Base-by-base conservation (phyloP, 2,888 invertebrate species). In the Caenorhabditis angaria region DNA sequence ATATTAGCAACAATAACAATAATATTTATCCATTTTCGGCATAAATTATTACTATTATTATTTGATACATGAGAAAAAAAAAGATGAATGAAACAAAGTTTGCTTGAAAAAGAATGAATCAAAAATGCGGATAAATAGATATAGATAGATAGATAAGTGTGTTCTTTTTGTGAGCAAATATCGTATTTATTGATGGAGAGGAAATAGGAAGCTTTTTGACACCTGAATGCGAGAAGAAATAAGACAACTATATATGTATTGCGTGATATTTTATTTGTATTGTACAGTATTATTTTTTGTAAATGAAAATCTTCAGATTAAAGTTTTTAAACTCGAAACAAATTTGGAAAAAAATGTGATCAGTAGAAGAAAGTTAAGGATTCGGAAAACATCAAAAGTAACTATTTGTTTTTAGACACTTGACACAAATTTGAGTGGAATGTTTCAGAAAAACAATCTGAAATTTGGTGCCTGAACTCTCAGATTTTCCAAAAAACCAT, bases 131-230 rank as follows among this genome's bases (percentile, higher is more conserved):
- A 41, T 18, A 32, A 41, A 41, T 41, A 3, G 41, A 14, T 12
- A 41, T 41, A 41, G 18, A 41, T 41, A 41, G 41, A 41, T 41
- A 41, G 41, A 41, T 41, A 41, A 41, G 41, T 41, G 41, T 41
- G 41, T 41, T 41, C 41, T 41, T 41, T 41, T 41, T 6, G 41
- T 41, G 41, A 41, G 41, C 41, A 41, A 41, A 41, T 41, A 41
- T n/a, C n/a, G 18, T 41, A 41, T 41, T 41, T 41, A 41, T 41
- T 41, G n/a, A n/a, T n/a, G n/a, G n/a, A n/a, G n/a, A n/a, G n/a
- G n/a, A n/a, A n/a, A n/a, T n/a, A n/a, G 41, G 41, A 41, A 41
- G 41, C 41, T 41, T 41, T 41, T 41, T 41, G 41, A 41, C 41
- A 41, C 41, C 41, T 41, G 41, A 41, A 41, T 41, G 41, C 41